phyloP scores from a whole-genome alignment of 2,797 vertebrate genomes.

The Neoniphon sammara region DNA sequence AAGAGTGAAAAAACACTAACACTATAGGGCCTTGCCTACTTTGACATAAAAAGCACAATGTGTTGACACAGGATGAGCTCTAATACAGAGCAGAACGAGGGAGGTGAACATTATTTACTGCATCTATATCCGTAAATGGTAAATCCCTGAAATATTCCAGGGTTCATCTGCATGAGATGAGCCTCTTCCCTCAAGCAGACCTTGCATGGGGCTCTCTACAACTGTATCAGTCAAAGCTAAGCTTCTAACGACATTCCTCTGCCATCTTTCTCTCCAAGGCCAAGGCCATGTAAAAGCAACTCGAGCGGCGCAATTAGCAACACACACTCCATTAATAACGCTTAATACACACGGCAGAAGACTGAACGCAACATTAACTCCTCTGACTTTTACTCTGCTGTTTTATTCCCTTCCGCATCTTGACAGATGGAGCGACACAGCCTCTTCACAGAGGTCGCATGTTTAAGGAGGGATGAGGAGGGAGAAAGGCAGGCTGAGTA shows the following conservation, averaged over 20 bases:
- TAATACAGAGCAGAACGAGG: neutral
- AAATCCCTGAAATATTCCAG: neutral
- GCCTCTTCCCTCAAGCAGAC: slow-evolving; percentile 23
- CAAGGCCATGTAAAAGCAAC: slow-evolving; percentile 58
- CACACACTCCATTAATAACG: slow-evolving; percentile 80
- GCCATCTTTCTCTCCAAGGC: slow-evolving; percentile 55
- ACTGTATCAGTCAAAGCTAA: slow-evolving; percentile 34
- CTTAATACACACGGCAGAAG: slow-evolving; percentile 62
- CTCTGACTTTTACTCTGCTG: slow-evolving; percentile 58
- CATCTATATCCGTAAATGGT: neutral
- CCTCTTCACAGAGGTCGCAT: slow-evolving; percentile 51
- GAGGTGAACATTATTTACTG: neutral
- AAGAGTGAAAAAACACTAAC: neutral
- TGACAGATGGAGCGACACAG: slow-evolving; percentile 57
- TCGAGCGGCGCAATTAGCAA: slow-evolving; percentile 78
- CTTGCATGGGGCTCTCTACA: slow-evolving; percentile 3
- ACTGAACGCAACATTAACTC: slow-evolving; percentile 80
- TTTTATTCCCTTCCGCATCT: slow-evolving; percentile 48
- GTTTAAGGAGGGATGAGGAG: slow-evolving; percentile 23
- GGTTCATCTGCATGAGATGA: neutral
- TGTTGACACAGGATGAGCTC: neutral
- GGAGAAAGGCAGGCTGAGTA: neutral
- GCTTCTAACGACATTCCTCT: slow-evolving; percentile 30
- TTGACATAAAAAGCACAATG: neutral
- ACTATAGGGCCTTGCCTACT: neutral